phyloP scores from a whole-genome alignment of 2,888 invertebrate genomes.

The Isoperla grammatica region DNA sequence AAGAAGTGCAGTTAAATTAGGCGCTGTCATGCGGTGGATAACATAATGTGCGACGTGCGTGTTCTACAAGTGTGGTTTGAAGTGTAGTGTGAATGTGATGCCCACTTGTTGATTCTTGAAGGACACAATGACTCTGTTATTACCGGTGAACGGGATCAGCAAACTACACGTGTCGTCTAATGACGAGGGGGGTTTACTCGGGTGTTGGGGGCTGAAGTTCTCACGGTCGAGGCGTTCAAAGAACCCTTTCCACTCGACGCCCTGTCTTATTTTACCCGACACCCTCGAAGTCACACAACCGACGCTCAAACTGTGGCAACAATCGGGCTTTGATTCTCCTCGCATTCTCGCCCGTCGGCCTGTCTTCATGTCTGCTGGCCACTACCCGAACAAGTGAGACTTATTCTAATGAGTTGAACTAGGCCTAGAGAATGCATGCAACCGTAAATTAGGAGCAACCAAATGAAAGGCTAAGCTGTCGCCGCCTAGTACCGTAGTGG shows the following conservation, averaged over 20 bases:
- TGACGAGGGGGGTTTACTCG: not conserved
- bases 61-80: no score
- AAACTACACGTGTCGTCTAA: not conserved
- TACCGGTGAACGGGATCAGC: not conserved
- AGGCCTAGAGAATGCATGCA: no score
- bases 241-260: not conserved
- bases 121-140: not conserved
- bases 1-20: no score
- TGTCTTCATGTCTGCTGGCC: no score
- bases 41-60: no score
- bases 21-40: no score
- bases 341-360: not conserved
- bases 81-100: no score
- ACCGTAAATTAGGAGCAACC: no score
- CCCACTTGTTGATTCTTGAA: no score
- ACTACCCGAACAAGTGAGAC: conserved; percentile 1
- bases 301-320: conserved; percentile 4
- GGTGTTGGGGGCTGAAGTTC: conserved; percentile 2
- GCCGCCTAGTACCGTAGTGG: no score
- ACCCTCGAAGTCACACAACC: not conserved
- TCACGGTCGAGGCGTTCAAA: not conserved
- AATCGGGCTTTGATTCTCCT: not conserved
- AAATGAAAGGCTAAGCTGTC: no score
- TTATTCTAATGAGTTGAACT: no score
- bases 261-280: not conserved